Percentiles rank a stretch among this genome's conserved stretches.
Evolutionary conservation across 2,888 invertebrate genomes (phyloP).

Genomic region (Biston stratarius): DNA sequence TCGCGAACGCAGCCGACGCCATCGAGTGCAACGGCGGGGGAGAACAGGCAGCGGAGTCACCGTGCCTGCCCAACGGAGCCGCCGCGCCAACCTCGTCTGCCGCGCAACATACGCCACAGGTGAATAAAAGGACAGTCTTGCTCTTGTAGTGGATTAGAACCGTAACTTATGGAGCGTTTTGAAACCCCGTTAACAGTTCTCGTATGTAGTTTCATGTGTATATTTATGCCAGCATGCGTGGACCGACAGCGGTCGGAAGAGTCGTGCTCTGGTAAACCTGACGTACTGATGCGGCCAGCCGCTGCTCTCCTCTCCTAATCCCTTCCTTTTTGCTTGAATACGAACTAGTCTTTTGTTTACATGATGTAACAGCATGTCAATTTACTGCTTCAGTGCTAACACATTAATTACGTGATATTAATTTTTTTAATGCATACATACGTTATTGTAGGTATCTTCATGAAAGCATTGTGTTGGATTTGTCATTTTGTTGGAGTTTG

Average conservation of each 20-base stretch:
- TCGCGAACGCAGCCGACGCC: constrained; percentile 50
- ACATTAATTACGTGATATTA: constrained; percentile 30
- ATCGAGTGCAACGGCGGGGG: constrained; percentile 63
- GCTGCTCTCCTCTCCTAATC: constrained; percentile 51
- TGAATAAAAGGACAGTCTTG: constrained; percentile 76
- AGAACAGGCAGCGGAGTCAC: constrained; percentile 29
- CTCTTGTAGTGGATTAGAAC: constrained; percentile 81
- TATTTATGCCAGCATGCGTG: constrained; percentile 77
- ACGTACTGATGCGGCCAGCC: constrained; percentile 34
- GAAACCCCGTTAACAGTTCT: constrained; percentile 70
- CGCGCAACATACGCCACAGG: constrained; percentile 65
- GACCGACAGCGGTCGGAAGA: constrained; percentile 74
- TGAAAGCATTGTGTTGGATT: constrained; percentile 12
- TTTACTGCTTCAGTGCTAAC: constrained; percentile 71
- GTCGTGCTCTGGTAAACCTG: constrained; percentile 45
- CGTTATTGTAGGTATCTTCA: constrained; percentile 6
- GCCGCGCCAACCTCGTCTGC: constrained; percentile 41
- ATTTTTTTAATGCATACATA: constrained; percentile 1
- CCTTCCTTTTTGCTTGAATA: constrained; percentile 57
- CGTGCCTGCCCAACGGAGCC: constrained; percentile 32
- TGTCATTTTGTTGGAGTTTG: constrained; percentile 14
- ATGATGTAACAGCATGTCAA: constrained; percentile 63
- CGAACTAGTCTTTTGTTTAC: constrained; percentile 39
- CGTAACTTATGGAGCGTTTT: constrained; percentile 69
- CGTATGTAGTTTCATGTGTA: constrained; percentile 79